These are phyloP conservation scores for Avahi laniger DNA, from an alignment of 2,797 vertebrate genomes.

Conservation along the genomic window DNA sequence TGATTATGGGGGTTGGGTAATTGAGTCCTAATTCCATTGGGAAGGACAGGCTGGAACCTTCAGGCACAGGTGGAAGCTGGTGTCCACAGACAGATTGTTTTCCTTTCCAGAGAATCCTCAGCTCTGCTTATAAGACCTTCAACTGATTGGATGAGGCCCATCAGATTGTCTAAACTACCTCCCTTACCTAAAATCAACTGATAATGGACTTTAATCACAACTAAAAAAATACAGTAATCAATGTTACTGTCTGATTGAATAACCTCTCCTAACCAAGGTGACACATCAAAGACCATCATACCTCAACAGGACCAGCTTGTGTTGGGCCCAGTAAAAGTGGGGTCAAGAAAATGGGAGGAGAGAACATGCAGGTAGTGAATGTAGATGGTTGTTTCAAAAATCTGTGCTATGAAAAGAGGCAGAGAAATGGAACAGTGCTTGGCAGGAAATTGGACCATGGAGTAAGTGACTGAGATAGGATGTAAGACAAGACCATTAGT, in stretches of 20 bases:
- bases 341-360: neutral
- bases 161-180: neutral
- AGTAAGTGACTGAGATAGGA: neutral
- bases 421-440: neutral
- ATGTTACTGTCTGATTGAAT: neutral
- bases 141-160: neutral
- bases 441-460: neutral
- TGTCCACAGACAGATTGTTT: neutral
- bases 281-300: neutral
- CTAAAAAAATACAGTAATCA: neutral
- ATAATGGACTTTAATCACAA: neutral
- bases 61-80: neutral
- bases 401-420: neutral
- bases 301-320: neutral
- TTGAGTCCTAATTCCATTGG: neutral
- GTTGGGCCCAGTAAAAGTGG: neutral
- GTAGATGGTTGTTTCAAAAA: neutral
- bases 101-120: neutral
- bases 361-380: neutral
- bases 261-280: neutral
- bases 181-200: neutral
- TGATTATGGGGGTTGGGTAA: neutral
- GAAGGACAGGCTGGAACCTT: neutral
- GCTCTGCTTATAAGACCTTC: neutral
- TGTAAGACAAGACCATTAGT: neutral